phyloP scores from a whole-genome alignment of 2,113 vertebrate species.

The Spea multiplicata region DNA sequence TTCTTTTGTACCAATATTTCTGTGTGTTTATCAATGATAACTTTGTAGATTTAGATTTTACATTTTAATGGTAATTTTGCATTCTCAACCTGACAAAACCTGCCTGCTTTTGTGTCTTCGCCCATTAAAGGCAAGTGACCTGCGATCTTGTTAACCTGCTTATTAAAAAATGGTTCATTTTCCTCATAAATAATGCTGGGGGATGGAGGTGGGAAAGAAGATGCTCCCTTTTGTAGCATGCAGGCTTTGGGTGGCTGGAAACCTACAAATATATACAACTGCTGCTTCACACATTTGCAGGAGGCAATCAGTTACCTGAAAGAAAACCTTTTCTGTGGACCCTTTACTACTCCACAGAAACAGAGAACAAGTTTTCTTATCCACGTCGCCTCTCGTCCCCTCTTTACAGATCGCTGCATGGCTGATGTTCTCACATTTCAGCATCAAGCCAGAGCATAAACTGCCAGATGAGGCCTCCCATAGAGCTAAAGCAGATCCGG shows the following conservation, averaged over 20 bases:
- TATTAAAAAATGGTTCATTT: too few species aligned
- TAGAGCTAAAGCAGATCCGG: not conserved
- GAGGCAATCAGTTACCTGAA: not conserved
- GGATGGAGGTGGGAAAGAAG: too few species aligned
- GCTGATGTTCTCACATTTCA: constrained; percentile 21
- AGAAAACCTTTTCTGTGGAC: constrained; percentile 3
- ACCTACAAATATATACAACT: not conserved
- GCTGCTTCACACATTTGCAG: not conserved
- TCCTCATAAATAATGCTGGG: too few species aligned
- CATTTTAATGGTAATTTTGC: too few species aligned
- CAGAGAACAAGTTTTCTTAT: constrained; percentile 19
- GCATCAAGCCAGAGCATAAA: not conserved
- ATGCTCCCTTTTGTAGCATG: too few species aligned
- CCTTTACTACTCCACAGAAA: constrained; percentile 5
- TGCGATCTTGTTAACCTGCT: too few species aligned
- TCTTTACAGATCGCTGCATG: constrained; percentile 20
- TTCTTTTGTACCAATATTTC: too few species aligned
- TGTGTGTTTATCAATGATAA: too few species aligned
- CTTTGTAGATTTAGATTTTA: too few species aligned
- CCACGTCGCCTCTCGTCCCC: not conserved
- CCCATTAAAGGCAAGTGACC: too few species aligned
- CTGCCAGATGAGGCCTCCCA: not conserved
- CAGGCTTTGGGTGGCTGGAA: not conserved
- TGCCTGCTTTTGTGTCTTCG: too few species aligned
- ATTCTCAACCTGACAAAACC: too few species aligned